Percentiles rank a stretch among this genome's conserved stretches.
Evolutionary conservation across 2,797 vertebrate species (phyloP).

Genomic region (Meda fulgida): DNA sequence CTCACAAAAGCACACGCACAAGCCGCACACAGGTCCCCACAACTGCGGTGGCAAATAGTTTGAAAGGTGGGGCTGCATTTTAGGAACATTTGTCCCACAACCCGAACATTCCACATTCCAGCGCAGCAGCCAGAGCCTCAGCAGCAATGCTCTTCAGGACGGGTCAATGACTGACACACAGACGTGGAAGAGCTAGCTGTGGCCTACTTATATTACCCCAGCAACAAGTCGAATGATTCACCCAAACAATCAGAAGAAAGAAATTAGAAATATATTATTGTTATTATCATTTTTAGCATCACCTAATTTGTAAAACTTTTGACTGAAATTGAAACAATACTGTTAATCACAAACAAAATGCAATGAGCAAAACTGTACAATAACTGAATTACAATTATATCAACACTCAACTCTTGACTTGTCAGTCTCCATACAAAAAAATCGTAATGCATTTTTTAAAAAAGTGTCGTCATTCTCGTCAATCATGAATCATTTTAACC

Average conservation of each 20-base stretch:
- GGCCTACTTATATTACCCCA: background rate
- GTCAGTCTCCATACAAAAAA: background rate
- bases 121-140: conserved; percentile 47
- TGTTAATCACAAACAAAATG: background rate
- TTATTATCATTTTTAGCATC: background rate
- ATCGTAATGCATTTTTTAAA: background rate
- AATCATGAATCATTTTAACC: background rate
- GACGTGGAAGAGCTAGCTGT: background rate
- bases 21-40: conserved; percentile 63
- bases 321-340: no score
- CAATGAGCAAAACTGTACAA: no score
- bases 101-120: conserved; percentile 75
- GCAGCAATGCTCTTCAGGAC: conserved; percentile 36
- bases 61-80: conserved; percentile 70
- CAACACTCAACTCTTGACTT: background rate
- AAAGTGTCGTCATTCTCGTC: background rate
- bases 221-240: background rate
- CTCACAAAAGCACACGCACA: conserved; percentile 65
- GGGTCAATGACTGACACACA: background rate
- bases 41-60: conserved; percentile 67
- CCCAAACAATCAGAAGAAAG: background rate
- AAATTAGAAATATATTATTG: background rate
- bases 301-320: background rate
- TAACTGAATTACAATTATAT: background rate
- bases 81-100: conserved; percentile 70